Base-by-base conservation (phyloP, 2,888 invertebrate genomes). In the Nomada ferruginata region DNA sequence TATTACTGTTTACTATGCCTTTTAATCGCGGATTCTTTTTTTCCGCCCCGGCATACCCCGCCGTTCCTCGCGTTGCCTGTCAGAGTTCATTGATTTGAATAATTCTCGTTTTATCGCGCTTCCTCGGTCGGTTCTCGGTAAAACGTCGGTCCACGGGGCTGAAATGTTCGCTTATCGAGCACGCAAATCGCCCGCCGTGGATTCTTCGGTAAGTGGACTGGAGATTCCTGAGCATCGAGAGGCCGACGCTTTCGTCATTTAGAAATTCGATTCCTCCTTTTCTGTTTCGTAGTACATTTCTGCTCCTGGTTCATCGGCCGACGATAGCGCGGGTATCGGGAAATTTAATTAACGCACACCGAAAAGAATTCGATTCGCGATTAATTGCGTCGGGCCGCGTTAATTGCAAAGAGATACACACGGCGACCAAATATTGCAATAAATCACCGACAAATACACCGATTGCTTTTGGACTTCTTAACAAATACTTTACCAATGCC, bases 1-100 rank as follows among this genome's bases (percentile, higher is more conserved):
- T 90, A 91, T 91, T 89, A 89, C 88, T 91, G 90, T 90, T 91
- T 91, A 90, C 90, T 89, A 89, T 87, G 88, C 52, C 82, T 86
- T 82, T 64, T 88, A 90, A 91, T 91, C 90, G 88, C 79, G 52
- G 59, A 88, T 10, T 84, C 83, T 85, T n/a, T 88, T 85, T 84
- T 85, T 18, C 69, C 69, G 36, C 76, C 59, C n/a, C 69, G 65
- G 53, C 69, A 57, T 18, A n/a, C 29, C 73, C 26, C 55, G 70
- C 23, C 59, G 15, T 70, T 69, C 64, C 53, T 66, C 26, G 26
- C 57, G 65, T 36, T 79, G 78, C 81, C 88, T 87, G 84, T 87
- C 88, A 86, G 87, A 85, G 91, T 90, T 88, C 89, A 90, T 90
- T 87, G 89, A 89, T 80, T 85, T 71, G 81, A 79, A 79, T 76